phyloP scores from a whole-genome alignment of 2,113 vertebrate species.

The Bufo gargarizans region DNA sequence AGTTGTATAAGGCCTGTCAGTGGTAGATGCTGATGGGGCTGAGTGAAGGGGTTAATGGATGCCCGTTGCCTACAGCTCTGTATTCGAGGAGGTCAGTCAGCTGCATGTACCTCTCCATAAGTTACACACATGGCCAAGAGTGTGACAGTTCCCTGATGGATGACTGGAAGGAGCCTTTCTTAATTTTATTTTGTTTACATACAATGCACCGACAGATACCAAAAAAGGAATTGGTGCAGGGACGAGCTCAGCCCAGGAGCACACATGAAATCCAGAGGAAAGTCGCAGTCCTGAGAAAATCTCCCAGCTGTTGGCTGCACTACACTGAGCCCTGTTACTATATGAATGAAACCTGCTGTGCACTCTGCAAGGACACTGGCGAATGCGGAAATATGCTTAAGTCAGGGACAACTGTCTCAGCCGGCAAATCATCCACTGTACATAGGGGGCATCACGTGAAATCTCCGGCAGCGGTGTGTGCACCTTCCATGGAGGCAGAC shows the following conservation, averaged over 20 bases:
- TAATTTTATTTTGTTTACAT: conserved; percentile 48
- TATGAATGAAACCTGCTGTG: neutral
- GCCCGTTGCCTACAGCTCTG: neutral
- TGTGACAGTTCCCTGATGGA: conserved; percentile 25
- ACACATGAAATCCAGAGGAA: neutral
- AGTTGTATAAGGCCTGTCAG: neutral
- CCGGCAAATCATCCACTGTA: too few species aligned
- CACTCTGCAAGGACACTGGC: neutral
- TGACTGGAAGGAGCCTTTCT: neutral
- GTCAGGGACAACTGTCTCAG: too few species aligned
- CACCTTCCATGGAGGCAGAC: too few species aligned
- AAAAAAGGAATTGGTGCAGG: conserved; percentile 35
- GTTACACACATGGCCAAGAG: neutral
- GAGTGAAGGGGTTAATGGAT: neutral
- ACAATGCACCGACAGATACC: conserved; percentile 23
- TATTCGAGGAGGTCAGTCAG: neutral
- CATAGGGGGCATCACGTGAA: too few species aligned
- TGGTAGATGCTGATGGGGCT: neutral
- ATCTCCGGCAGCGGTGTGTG: too few species aligned
- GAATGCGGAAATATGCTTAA: neutral
- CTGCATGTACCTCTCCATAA: conserved; percentile 18
- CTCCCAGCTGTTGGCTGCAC: conserved; percentile 13
- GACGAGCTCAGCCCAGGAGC: conserved; percentile 5
- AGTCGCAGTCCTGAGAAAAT: neutral
- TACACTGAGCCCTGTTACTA: neutral